Percentiles rank a stretch among this genome's conserved stretches.
Evolutionary conservation across 2,113 vertebrate species (phyloP).

Genomic region (Progne subis): DNA sequence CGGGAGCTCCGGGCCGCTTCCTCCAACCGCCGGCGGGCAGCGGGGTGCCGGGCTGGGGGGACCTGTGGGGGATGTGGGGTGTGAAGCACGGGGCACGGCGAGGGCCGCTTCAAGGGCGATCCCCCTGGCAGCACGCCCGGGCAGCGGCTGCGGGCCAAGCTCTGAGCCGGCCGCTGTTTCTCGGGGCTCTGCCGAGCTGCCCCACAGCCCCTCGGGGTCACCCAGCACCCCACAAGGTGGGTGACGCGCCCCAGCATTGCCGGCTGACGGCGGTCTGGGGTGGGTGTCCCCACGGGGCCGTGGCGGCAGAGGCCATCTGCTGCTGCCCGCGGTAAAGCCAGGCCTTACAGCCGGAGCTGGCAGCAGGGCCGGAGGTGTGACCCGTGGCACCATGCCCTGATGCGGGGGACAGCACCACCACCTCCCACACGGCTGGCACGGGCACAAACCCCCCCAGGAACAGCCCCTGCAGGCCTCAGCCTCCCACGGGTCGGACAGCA

Average conservation of each 20-base stretch:
- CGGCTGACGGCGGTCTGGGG: accelerated
- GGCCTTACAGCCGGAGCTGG: background rate
- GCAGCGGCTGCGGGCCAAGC: background rate
- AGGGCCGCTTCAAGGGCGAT: background rate
- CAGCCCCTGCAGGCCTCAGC: background rate
- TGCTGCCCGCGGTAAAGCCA: background rate
- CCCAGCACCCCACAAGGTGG: background rate
- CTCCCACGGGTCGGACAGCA: background rate
- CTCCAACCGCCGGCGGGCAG: background rate
- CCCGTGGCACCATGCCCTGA: background rate
- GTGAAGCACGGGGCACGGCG: background rate
- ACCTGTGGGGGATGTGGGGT: background rate
- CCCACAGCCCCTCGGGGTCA: background rate
- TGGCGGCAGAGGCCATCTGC: background rate
- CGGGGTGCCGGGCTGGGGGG: background rate
- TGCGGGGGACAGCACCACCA: background rate
- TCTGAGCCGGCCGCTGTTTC: background rate
- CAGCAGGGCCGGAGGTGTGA: background rate
- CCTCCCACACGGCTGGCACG: background rate
- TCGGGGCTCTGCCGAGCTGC: accelerated
- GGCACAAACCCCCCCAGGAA: background rate
- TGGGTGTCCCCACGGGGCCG: accelerated
- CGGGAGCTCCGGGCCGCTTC: background rate
- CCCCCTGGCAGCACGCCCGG: background rate
- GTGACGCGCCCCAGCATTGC: background rate